phyloP scores from a whole-genome alignment of 2,888 invertebrate genomes.

The Allophyes oxyacanthae region DNA sequence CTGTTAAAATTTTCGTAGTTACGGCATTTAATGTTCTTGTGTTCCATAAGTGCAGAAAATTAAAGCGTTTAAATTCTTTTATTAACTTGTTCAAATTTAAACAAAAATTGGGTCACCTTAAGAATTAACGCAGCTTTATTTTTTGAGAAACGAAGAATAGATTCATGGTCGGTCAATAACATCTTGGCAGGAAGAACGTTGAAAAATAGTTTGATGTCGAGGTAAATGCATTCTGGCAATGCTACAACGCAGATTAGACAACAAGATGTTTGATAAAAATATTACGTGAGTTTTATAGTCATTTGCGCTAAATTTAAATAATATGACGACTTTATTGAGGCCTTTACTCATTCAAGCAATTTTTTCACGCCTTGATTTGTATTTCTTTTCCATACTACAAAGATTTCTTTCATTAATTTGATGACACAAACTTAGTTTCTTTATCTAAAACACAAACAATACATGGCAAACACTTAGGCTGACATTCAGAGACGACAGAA shows the following conservation, averaged over 20 bases:
- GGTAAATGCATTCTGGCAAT: constrained; percentile 24
- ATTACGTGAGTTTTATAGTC: too few relatives aligned
- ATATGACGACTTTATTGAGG: too few relatives aligned
- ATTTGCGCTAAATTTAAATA: too few relatives aligned
- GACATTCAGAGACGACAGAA: too few relatives aligned
- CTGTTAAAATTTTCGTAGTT: constrained; percentile 17
- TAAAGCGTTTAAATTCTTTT: neutral
- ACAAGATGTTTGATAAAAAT: too few relatives aligned
- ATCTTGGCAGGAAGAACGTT: constrained; percentile 28
- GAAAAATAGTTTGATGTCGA: constrained; percentile 7
- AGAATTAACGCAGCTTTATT: neutral
- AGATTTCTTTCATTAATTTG: too few relatives aligned
- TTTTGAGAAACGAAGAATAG: constrained; percentile 18
- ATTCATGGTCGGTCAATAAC: constrained; percentile 30
- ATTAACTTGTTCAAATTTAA: neutral
- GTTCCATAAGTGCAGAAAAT: neutral
- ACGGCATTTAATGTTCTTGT: constrained; percentile 3
- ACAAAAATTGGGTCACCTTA: neutral
- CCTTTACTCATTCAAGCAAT: too few relatives aligned
- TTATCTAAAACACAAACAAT: too few relatives aligned
- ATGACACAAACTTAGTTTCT: too few relatives aligned
- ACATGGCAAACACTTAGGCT: too few relatives aligned
- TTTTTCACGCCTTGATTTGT: too few relatives aligned
- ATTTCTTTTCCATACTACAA: too few relatives aligned
- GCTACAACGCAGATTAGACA: constrained; percentile 5